Evolutionary conservation across 2,888 invertebrate genomes (phyloP), one percentile per base, ranked within the genome.

Genomic region (Brachypalpus laphriformis): DNA sequence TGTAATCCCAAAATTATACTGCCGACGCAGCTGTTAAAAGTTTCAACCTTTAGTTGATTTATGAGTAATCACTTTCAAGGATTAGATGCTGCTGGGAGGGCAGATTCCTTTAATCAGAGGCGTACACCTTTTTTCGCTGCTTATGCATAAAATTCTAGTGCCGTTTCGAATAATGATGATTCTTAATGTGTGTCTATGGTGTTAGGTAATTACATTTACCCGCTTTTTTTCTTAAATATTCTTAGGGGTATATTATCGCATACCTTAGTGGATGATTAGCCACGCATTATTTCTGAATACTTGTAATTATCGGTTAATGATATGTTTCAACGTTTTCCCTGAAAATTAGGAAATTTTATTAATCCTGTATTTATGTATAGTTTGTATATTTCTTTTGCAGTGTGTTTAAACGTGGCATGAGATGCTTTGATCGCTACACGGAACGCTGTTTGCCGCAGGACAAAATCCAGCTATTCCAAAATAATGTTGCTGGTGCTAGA

Each of bases 401-500:
- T 66, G 89, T 91, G 61, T 92, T 92, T 66, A 89, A 90, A 75
- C 89, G 89, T 16, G 92, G 92, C 61, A 90, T 92, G 89, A 87
- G 87, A 76, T 92, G 92, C 70, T 91, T 92, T 75, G 91, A 92
- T 78, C 89, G 88, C 5, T 92, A 92, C 49, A 88, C 90, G 2
- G 89, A 89, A 11, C 90, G 90, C 16, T 92, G 92, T 75, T 87
- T 92, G 2, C 87, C 90, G 56, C 87, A 90, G 61, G 88, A 88
- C 7, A 91, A 90, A 28, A 80, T 89, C 0, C 86, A 77, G 3
- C 72, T 91, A 5, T 90, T 91, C 49, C 89, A 90, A 66, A 91
- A 91, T 65, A 92, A 91, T 78, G 89, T 92, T 4, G 89, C 90
- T 75, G 92, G 91, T 2, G 92, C 91, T 2, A 90, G 90, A 8